Evolutionary conservation across 2,797 vertebrate genomes (phyloP).

Genomic region (Poecilia wingei): DNA sequence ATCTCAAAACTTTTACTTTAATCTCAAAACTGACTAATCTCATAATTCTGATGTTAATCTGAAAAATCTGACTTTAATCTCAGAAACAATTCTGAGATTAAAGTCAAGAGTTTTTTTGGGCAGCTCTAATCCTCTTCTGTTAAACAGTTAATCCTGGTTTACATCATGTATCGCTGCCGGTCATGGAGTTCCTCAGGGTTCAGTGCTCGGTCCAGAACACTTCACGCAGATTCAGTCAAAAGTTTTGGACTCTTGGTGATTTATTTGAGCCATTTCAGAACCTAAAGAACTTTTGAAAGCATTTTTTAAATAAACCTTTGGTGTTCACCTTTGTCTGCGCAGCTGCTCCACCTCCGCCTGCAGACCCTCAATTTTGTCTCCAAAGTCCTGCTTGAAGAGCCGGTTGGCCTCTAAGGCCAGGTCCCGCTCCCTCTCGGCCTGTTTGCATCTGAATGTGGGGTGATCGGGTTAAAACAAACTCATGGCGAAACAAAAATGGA

Average conservation of each 20-base stretch:
- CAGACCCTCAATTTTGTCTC: slow-evolving; percentile 96
- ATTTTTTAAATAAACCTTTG: not conserved
- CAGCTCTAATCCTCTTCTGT: too few relatives aligned
- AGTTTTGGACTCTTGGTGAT: not conserved
- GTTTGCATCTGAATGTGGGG: slow-evolving; percentile 91
- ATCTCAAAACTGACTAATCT: not conserved
- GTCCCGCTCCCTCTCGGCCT: slow-evolving; percentile 87
- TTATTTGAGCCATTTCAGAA: not conserved
- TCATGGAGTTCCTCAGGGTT: not conserved
- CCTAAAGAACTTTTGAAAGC: not conserved
- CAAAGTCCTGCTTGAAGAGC: slow-evolving; percentile 98
- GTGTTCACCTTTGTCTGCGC: slow-evolving; percentile 85
- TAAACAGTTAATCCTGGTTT: not conserved
- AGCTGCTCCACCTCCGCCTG: slow-evolving; percentile 92
- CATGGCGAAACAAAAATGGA: slow-evolving; percentile 82
- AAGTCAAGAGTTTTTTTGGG: too few relatives aligned
- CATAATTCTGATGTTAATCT: not conserved
- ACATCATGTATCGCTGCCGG: not conserved
- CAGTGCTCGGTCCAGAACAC: not conserved
- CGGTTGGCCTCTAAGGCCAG: slow-evolving; percentile 90
- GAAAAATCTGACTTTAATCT: not conserved
- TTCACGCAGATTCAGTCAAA: not conserved
- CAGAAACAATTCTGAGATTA: not conserved
- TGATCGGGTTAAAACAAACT: slow-evolving; percentile 86
- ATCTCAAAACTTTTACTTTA: not conserved